phyloP scores from a whole-genome alignment of 2,797 vertebrate species.

The Salmo trutta region DNA sequence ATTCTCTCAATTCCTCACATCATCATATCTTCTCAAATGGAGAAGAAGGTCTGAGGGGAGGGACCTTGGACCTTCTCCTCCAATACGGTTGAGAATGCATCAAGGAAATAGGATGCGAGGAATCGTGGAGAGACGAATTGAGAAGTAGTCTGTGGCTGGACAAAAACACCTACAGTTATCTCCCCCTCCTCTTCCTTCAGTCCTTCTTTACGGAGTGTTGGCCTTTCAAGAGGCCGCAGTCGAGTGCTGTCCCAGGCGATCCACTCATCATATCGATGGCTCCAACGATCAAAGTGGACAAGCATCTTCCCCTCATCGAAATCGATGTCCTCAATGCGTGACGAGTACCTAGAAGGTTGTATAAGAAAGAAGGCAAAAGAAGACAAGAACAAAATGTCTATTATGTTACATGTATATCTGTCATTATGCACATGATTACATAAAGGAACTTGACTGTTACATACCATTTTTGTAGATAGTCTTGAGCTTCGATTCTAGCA shows the following conservation, averaged over 20 bases:
- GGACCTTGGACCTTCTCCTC: background rate
- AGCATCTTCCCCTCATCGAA: constrained; percentile 89
- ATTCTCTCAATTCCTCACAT: background rate
- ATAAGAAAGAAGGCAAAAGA: background rate
- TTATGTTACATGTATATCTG: background rate
- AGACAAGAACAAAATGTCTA: background rate
- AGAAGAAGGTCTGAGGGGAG: background rate
- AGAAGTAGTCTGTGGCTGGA: background rate
- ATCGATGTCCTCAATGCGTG: constrained; percentile 89
- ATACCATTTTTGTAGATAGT: constrained; percentile 91
- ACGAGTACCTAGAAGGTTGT: constrained; percentile 79
- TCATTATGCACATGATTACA: background rate
- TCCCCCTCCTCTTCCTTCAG: constrained; percentile 85
- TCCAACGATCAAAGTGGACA: constrained; percentile 91
- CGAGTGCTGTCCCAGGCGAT: constrained; percentile 89
- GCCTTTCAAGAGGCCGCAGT: constrained; percentile 80
- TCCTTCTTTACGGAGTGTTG: constrained; percentile 79
- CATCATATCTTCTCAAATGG: background rate
- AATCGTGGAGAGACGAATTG: background rate
- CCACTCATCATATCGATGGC: constrained; percentile 90
- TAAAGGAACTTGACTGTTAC: background rate
- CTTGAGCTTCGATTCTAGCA: constrained; percentile 88
- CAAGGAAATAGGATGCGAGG: background rate
- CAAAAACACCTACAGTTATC: constrained; percentile 55
- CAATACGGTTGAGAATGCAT: background rate